Evolutionary conservation across 2,797 vertebrate genomes (phyloP).

Genomic region (Orestias chungarensis): DNA sequence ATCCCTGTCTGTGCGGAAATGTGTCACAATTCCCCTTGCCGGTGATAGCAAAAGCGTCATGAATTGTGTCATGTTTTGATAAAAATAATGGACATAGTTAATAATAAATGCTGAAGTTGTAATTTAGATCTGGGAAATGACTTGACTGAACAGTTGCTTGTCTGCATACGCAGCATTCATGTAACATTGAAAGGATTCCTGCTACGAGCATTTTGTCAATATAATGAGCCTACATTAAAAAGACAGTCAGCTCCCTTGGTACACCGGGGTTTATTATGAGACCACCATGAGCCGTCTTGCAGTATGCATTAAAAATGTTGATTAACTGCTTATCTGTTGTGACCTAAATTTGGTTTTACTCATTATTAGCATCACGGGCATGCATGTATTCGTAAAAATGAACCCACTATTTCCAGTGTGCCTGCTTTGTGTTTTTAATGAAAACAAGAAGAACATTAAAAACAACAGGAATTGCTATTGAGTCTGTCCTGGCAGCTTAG

Average conservation of each 20-base stretch:
- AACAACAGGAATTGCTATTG: background rate
- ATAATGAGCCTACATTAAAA: conserved; percentile 63
- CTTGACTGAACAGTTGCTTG: conserved; percentile 41
- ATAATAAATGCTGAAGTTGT: conserved; percentile 28
- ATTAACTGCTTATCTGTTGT: conserved; percentile 43
- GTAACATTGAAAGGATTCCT: conserved; percentile 57
- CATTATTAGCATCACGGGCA: conserved; percentile 20
- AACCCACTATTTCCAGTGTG: conserved; percentile 16
- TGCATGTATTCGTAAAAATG: conserved; percentile 20
- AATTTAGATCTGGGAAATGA: conserved; percentile 57
- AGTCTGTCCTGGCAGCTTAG: background rate
- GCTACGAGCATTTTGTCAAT: conserved; percentile 62
- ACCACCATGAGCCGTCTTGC: conserved; percentile 15
- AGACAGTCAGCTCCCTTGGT: conserved; percentile 42
- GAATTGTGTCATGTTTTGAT: conserved; percentile 46
- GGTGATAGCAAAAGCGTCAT: conserved; percentile 47
- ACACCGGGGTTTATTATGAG: conserved; percentile 43
- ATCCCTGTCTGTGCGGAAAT: conserved; percentile 56
- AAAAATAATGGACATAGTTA: conserved; percentile 7
- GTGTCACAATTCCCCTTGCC: conserved; percentile 46
- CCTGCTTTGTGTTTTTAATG: conserved; percentile 14
- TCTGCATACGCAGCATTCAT: conserved; percentile 37
- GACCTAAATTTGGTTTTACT: conserved; percentile 34
- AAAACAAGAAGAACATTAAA: conserved; percentile 14
- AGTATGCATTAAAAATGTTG: conserved; percentile 38